Evolutionary conservation across 2,888 invertebrate species (phyloP).

Genomic region (Zygothrica quintamaculata): DNA sequence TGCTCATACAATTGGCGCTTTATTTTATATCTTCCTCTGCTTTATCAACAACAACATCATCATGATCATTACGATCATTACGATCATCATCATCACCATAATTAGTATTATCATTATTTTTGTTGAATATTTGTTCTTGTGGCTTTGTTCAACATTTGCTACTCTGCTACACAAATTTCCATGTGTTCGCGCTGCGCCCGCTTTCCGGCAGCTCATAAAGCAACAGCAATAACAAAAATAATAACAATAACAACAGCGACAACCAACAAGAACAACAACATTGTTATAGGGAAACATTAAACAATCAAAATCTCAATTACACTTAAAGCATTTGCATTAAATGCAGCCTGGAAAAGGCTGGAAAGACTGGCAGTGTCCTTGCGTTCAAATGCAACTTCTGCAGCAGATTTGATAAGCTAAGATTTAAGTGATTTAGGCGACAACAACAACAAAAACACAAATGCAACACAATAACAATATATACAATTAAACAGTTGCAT

Average conservation of each 20-base stretch:
- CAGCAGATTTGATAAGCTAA: no score
- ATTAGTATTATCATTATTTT: conserved; percentile 33
- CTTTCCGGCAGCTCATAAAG: no score
- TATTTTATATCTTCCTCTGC: conserved; percentile 71
- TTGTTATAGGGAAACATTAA: conserved; percentile 29
- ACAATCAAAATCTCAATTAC: conserved; percentile 14
- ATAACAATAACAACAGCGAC: no score
- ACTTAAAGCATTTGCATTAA: background rate
- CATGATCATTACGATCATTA: conserved; percentile 51
- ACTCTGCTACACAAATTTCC: conserved; percentile 24
- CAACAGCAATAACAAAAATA: no score
- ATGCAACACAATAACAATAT: no score
- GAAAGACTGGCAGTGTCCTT: no score
- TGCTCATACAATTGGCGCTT: conserved; percentile 68
- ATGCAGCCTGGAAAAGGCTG: background rate
- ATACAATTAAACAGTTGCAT: no score
- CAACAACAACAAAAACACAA: no score
- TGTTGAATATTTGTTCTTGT: conserved; percentile 24
- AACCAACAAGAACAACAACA: conserved; percentile 11
- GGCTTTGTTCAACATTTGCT: conserved; percentile 15
- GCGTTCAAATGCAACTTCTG: no score
- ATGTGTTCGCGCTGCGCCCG: conserved; percentile 22
- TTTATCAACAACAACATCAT: conserved; percentile 54
- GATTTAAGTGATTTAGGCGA: no score
- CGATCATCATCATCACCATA: conserved; percentile 36